Conservation (phyloP, 2,113 vertebrate genomes). For the Ranitomeya imitator region DNA sequence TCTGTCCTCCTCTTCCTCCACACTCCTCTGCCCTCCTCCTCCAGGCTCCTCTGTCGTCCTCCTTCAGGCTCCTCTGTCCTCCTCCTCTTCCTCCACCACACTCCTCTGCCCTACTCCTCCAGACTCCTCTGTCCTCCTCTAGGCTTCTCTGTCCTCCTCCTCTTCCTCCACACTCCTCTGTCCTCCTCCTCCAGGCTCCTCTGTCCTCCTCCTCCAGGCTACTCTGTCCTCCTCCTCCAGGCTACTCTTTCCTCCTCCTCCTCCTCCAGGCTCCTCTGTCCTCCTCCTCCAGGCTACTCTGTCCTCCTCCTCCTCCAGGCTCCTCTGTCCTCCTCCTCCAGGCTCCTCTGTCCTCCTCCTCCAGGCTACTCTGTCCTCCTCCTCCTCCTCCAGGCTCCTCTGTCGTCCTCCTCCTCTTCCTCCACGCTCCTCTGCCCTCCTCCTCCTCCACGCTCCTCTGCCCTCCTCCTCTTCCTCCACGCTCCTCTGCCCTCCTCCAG, state of each 20-base stretch:
- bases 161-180: too few relatives aligned
- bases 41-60: neutral
- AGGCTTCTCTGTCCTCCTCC: too few relatives aligned
- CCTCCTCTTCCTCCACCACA: neutral
- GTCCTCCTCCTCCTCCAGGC: neutral
- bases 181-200: too few relatives aligned
- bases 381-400: neutral
- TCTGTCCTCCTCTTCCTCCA: neutral
- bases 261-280: too few relatives aligned
- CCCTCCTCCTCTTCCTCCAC: neutral
- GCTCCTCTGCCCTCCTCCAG: neutral
- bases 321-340: neutral
- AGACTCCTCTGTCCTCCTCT: neutral
- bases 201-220: too few relatives aligned
- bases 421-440: neutral
- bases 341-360: neutral
- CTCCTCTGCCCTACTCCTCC: neutral
- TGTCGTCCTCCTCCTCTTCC: neutral
- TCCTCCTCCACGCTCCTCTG: neutral
- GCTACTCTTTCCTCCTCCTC: too few relatives aligned
- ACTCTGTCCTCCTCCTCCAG: too few relatives aligned
- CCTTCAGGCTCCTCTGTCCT: neutral
- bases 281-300: neutral
- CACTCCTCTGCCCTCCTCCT: neutral
- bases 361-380: neutral